A percentile compares a stretch with the other conserved stretches of the same genome.
Conservation (phyloP, 37 sponge, comb jelly and placozoan genomes). For the Hexactinellida sp. region DNA sequence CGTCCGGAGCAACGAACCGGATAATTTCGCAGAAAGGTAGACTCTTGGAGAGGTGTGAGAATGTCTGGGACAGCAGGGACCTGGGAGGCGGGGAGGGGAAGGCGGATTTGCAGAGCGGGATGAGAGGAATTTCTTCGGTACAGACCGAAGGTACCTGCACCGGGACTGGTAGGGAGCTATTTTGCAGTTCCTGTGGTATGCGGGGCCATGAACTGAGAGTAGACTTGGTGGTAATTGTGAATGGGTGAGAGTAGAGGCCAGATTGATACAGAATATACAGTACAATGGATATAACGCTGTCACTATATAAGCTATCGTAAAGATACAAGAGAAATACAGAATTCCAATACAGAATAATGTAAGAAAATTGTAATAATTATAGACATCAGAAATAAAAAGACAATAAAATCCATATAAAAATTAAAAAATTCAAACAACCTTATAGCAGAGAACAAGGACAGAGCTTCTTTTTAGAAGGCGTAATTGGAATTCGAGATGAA, state of each 20-base stretch:
- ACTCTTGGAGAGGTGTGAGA: background rate
- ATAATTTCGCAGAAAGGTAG: background rate
- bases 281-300: background rate
- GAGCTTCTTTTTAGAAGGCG: background rate
- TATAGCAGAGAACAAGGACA: background rate
- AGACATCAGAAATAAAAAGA: background rate
- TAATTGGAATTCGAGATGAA: background rate
- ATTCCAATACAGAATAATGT: background rate
- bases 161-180: background rate
- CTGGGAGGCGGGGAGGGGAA: background rate
- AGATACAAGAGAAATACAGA: background rate
- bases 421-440: background rate
- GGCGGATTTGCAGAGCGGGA: background rate
- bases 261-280: background rate
- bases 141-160: background rate
- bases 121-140: background rate
- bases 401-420: background rate
- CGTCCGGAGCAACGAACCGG: background rate
- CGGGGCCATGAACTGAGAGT: background rate
- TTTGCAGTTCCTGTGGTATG: background rate
- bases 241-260: slow-evolving; percentile 12
- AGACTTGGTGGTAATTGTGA: background rate
- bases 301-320: background rate
- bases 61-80: background rate
- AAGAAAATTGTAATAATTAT: background rate